Percentiles rank a stretch among this genome's conserved stretches.
Conservation (phyloP, 2,888 invertebrate species). For the Melipona beecheii region DNA sequence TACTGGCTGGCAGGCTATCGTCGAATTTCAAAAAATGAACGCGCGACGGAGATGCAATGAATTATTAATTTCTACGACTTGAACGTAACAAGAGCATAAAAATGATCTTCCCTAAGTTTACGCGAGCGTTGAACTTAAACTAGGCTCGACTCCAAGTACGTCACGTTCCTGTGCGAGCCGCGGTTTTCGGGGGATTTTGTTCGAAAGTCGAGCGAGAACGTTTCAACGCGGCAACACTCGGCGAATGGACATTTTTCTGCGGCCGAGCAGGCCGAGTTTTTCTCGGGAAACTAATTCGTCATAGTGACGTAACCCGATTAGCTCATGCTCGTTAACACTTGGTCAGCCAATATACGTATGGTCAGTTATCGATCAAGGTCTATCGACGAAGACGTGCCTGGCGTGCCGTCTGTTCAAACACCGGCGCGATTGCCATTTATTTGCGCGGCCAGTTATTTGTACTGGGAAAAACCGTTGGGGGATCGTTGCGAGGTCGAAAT, state of each 20-base stretch:
- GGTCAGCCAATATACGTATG: not conserved
- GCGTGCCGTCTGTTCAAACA: not conserved
- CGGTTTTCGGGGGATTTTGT: too few species aligned
- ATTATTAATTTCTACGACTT: too few species aligned
- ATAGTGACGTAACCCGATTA: conserved; percentile 53
- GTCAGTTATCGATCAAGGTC: conserved; percentile 44
- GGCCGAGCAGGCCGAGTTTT: conserved; percentile 12
- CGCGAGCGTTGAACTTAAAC: too few species aligned
- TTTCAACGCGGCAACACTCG: not conserved
- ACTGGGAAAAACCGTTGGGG: not conserved
- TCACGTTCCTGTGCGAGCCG: too few species aligned
- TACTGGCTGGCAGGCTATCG: not conserved
- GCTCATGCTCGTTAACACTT: conserved; percentile 36
- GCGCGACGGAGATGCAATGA: too few species aligned
- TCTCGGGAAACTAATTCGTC: conserved; percentile 38
- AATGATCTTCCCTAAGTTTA: too few species aligned
- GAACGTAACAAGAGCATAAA: too few species aligned
- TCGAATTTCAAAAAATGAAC: too few species aligned
- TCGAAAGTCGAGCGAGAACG: too few species aligned
- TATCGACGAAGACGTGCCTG: conserved; percentile 26
- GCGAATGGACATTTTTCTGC: not conserved
- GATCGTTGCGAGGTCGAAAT: not conserved
- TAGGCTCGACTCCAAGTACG: too few species aligned
- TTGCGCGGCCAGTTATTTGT: conserved; percentile 1
- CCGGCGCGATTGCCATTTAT: not conserved